phyloP scores from a whole-genome alignment of 1,140 invertebrate species.

The Drosophila yakuba region DNA sequence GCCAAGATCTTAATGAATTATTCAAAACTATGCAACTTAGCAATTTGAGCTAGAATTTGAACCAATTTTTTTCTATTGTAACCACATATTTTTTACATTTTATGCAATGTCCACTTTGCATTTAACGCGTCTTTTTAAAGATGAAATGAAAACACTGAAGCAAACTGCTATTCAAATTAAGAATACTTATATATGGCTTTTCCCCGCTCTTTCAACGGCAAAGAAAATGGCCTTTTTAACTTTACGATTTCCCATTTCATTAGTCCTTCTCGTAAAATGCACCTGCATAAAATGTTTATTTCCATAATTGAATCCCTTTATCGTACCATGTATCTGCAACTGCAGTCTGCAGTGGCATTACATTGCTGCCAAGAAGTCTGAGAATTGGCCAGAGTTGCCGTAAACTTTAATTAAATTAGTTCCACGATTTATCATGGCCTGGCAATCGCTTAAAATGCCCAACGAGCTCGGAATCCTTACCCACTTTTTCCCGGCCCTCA shows the following conservation, averaged over 20 bases:
- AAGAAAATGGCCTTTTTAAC: background rate
- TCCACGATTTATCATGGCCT: conserved; percentile 74
- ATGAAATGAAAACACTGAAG: background rate
- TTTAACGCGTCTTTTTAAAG: background rate
- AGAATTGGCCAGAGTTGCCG: conserved; percentile 43
- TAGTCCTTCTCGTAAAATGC: background rate
- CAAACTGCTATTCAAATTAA: background rate
- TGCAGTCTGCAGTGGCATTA: conserved; percentile 10
- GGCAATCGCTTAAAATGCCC: conserved; percentile 77
- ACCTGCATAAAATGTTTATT: conserved; percentile 26
- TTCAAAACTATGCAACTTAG: no score
- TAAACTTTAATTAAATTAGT: conserved; percentile 83
- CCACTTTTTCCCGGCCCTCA: conserved; percentile 18
- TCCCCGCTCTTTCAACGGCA: no score
- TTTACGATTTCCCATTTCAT: conserved; percentile 1
- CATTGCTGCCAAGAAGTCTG: conserved; percentile 27
- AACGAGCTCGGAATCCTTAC: conserved; percentile 54
- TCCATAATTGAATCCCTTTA: conserved; percentile 49
- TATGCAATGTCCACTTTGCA: background rate
- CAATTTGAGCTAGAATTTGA: no score
- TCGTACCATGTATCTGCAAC: conserved; percentile 41
- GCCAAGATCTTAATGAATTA: no score
- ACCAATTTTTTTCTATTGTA: background rate
- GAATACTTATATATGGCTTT: background rate
- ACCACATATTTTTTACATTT: background rate